Conservation (phyloP, 1,140 invertebrate species). For the Bombus waltoni region DNA sequence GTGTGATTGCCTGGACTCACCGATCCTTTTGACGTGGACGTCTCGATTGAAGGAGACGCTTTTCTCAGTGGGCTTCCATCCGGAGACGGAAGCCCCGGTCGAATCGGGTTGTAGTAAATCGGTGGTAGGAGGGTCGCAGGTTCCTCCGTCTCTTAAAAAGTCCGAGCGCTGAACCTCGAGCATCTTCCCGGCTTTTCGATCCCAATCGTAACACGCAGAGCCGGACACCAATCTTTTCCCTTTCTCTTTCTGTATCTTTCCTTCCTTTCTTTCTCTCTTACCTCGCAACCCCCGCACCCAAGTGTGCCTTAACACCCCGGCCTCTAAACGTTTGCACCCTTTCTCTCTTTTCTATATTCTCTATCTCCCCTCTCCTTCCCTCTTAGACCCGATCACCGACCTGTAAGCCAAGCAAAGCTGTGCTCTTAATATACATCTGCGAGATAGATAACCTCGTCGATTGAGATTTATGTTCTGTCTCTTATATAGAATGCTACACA, state of each 20-base stretch:
- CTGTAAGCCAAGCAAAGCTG: conserved; percentile 75
- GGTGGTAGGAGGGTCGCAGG: conserved; percentile 66
- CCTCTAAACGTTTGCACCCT: conserved; percentile 25
- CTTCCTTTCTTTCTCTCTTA: neutral
- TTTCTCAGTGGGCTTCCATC: conserved; percentile 83
- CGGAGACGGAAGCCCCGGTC: conserved; percentile 61
- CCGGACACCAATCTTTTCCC: conserved; percentile 17
- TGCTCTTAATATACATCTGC: conserved; percentile 48
- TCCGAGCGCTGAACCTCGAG: conserved; percentile 84
- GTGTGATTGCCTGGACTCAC: conserved; percentile 85
- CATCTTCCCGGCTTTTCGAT: conserved; percentile 78
- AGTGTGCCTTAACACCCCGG: conserved; percentile 29
- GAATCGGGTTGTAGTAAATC: conserved; percentile 62
- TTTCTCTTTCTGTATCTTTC: conserved; percentile 10
- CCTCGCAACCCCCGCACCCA: conserved; percentile 39
- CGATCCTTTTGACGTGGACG: conserved; percentile 93
- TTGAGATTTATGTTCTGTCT: conserved; percentile 41
- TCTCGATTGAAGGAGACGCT: conserved; percentile 94
- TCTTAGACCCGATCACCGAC: conserved; percentile 63
- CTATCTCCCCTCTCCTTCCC: conserved; percentile 43
- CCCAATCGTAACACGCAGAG: conserved; percentile 72
- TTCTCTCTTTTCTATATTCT: conserved; percentile 6
- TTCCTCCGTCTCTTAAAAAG: conserved; percentile 81
- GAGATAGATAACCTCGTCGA: conserved; percentile 13
- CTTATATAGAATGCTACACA: neutral